Conservation (phyloP, 2,888 invertebrate species). For the Rhingia rostrata region DNA sequence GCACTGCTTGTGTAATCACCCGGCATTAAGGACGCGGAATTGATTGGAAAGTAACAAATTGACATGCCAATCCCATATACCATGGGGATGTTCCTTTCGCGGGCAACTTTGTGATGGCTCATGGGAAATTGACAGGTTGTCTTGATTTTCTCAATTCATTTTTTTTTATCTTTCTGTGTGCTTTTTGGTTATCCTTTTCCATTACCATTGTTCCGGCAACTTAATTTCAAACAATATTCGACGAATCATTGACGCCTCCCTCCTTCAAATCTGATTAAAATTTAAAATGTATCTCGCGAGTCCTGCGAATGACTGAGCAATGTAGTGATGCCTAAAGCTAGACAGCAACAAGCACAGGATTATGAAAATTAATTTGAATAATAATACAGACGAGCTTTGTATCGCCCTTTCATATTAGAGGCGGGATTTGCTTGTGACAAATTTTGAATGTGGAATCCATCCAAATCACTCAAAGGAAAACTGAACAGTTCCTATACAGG, state of each 20-base stretch:
- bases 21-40: constrained; percentile 65
- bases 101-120: constrained; percentile 61
- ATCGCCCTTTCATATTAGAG: constrained; percentile 23
- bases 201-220: constrained; percentile 52
- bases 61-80: constrained; percentile 28
- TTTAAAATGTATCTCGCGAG: constrained; percentile 61
- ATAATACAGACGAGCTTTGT: constrained; percentile 77
- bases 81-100: constrained; percentile 48
- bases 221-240: constrained; percentile 73
- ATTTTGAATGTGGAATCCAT: constrained; percentile 43
- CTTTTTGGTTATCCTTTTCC: not conserved
- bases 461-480: constrained; percentile 41
- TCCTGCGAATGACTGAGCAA: constrained; percentile 64
- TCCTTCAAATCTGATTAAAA: constrained; percentile 61
- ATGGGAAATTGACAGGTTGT: constrained; percentile 74
- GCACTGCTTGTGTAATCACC: constrained; percentile 61
- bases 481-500: constrained; percentile 30
- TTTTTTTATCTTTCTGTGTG: no score
- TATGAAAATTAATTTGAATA: constrained; percentile 80
- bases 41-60: constrained; percentile 73
- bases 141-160: constrained; percentile 44
- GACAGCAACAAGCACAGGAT: constrained; percentile 71
- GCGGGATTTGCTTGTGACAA: constrained; percentile 67
- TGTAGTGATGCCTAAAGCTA: constrained; percentile 43
- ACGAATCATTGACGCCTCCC: constrained; percentile 71